phyloP scores from a whole-genome alignment of 2,113 vertebrate genomes.

The Lagopus muta region DNA sequence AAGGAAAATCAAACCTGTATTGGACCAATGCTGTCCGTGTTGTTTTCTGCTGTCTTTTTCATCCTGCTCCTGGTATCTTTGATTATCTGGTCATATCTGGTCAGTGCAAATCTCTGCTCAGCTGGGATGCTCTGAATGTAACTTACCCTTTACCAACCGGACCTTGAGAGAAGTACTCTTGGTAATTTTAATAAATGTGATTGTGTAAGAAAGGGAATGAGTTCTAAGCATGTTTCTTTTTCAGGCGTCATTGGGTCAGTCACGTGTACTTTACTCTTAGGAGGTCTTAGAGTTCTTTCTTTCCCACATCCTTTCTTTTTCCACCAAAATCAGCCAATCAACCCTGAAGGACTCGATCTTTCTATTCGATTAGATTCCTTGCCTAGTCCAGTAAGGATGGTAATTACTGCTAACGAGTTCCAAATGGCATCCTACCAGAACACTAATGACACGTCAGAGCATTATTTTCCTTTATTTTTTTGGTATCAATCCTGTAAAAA shows the following conservation, averaged over 20 bases:
- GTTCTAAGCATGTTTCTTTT: neutral
- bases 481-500: neutral
- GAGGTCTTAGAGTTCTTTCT: neutral
- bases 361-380: neutral
- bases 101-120: neutral
- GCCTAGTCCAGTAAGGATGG: neutral
- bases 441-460: neutral
- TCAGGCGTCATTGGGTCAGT: neutral
- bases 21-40: neutral
- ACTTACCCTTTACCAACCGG: neutral
- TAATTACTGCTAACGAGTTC: neutral
- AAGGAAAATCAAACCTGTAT: neutral
- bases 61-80: neutral
- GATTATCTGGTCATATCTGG: neutral
- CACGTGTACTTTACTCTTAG: rapidly evolving
- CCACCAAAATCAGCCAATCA: neutral
- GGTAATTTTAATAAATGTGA: neutral
- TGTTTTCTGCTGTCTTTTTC: neutral
- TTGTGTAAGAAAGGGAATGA: neutral
- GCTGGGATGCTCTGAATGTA: neutral
- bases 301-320: neutral
- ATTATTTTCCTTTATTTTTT: neutral
- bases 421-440: neutral
- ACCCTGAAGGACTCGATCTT: neutral
- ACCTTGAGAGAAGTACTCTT: neutral